phyloP scores from a whole-genome alignment of 1,140 invertebrate genomes.

The Paracyclopina nana region DNA sequence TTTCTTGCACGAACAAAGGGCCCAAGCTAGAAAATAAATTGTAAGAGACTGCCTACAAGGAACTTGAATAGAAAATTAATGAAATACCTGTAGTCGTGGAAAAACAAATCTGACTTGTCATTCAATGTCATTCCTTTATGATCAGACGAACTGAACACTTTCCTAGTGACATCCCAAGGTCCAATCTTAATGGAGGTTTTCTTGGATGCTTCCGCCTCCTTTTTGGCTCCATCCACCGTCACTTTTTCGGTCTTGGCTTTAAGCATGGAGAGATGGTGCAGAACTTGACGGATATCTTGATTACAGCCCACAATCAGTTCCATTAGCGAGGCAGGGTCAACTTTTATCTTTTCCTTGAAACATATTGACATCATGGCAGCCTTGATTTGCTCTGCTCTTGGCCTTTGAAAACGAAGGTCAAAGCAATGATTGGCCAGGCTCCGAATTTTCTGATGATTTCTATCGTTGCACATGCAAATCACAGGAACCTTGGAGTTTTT shows the following conservation, averaged over 20 bases:
- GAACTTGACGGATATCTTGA: conserved; percentile 26
- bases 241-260: conserved; percentile 33
- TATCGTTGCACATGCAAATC: conserved; percentile 97
- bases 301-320: conserved; percentile 71
- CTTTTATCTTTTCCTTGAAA: conserved; percentile 72
- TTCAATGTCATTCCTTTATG: conserved; percentile 56
- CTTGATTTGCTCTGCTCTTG: conserved; percentile 71
- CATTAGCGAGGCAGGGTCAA: conserved; percentile 48
- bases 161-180: conserved; percentile 77
- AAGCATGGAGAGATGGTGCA: conserved; percentile 49
- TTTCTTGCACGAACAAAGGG: conserved; percentile 92
- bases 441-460: conserved; percentile 79
- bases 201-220: conserved; percentile 30
- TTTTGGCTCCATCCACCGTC: conserved; percentile 30
- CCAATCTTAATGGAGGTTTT: conserved; percentile 68
- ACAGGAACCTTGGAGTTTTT: conserved; percentile 74
- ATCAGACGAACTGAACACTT: conserved; percentile 65
- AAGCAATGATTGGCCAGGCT: conserved; percentile 84
- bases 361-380: conserved; percentile 75
- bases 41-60: neutral
- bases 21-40: conserved; percentile 50
- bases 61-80: too few species aligned
- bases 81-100: conserved; percentile 98
- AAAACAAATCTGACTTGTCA: conserved; percentile 82
- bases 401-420: conserved; percentile 54